Evolutionary conservation across 2,888 invertebrate genomes (phyloP).

Genomic region (Hedya salicella): DNA sequence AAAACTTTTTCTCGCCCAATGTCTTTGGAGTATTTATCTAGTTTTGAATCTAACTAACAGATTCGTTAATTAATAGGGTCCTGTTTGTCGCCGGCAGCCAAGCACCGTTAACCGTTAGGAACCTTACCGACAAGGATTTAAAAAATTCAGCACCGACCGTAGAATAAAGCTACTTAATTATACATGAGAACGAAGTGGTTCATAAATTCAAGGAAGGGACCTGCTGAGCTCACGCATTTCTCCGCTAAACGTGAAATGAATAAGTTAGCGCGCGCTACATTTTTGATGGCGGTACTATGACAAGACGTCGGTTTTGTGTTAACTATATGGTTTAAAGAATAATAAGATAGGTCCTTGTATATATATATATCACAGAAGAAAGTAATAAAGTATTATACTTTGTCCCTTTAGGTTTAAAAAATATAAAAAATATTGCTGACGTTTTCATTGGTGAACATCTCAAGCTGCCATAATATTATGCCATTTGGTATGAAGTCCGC

Average conservation of each 20-base stretch:
- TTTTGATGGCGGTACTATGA: slow-evolving; percentile 21
- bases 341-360: no score
- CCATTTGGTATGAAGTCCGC: no score
- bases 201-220: slow-evolving; percentile 39
- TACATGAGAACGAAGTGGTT: slow-evolving; percentile 33
- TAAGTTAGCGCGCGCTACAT: slow-evolving; percentile 30
- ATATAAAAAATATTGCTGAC: no score
- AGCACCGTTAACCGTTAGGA: background rate
- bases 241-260: slow-evolving; percentile 37
- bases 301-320: background rate
- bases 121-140: slow-evolving; percentile 11
- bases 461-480: no score
- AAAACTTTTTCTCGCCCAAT: no score
- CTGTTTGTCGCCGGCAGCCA: background rate
- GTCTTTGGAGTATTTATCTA: no score
- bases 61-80: background rate
- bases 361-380: no score
- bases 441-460: no score
- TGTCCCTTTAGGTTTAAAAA: no score
- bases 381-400: no score
- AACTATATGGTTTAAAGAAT: no score
- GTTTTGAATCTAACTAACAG: no score
- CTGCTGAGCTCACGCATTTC: slow-evolving; percentile 38
- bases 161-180: slow-evolving; percentile 40
- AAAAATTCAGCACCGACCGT: slow-evolving; percentile 31